Evolutionary conservation across 2,797 vertebrate species (phyloP).

Genomic region (Poecilia picta): DNA sequence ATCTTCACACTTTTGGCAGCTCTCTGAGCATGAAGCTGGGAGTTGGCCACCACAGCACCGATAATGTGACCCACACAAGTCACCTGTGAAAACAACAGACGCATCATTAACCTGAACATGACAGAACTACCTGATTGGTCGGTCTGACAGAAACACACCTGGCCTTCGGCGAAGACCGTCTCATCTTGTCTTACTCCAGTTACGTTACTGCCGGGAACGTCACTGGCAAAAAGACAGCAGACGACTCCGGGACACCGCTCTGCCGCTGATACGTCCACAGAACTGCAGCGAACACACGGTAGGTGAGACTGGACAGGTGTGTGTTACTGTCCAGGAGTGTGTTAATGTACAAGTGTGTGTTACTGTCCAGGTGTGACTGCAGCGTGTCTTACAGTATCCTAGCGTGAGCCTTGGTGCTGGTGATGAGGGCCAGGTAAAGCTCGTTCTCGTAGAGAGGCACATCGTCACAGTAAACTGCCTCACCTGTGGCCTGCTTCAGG

Average conservation of each 20-base stretch:
- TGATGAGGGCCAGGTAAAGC: conserved; percentile 87
- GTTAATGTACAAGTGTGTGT: too few species aligned
- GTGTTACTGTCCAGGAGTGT: neutral
- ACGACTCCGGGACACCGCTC: conserved; percentile 84
- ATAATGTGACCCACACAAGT: conserved; percentile 95
- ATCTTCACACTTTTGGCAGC: conserved; percentile 88
- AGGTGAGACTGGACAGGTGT: conserved; percentile 25
- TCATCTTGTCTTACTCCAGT: conserved; percentile 85
- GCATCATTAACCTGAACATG: neutral
- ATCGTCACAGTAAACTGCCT: conserved; percentile 94
- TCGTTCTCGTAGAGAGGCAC: conserved; percentile 90
- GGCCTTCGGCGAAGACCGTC: conserved; percentile 83
- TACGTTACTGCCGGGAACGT: conserved; percentile 88
- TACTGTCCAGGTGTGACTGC: neutral
- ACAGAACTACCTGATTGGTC: neutral
- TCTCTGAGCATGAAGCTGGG: conserved; percentile 89
- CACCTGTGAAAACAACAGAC: conserved; percentile 77
- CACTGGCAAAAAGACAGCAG: conserved; percentile 83
- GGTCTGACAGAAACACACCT: conserved; percentile 59
- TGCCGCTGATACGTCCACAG: conserved; percentile 84
- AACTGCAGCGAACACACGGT: conserved; percentile 56
- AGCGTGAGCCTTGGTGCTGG: conserved; percentile 90
- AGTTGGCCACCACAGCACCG: conserved; percentile 90
- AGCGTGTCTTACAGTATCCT: conserved; percentile 72
- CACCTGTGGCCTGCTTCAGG: conserved; percentile 90